Percentiles rank a stretch among this genome's conserved stretches.
Evolutionary conservation across 2,113 vertebrate species (phyloP).

Genomic region (Opisthocomus hoazin): DNA sequence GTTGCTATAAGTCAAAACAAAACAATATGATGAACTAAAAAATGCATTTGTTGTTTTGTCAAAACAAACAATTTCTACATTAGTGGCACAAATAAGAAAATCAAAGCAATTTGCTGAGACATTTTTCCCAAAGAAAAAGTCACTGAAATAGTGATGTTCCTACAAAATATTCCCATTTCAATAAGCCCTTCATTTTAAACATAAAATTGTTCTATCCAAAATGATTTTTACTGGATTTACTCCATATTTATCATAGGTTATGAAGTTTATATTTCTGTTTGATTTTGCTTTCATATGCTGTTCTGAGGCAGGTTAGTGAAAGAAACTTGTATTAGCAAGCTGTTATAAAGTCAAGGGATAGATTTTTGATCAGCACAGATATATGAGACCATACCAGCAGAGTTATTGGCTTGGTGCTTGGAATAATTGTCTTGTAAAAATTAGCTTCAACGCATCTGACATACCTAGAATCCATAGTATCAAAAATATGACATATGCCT

Average conservation of each 20-base stretch:
- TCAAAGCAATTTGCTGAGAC: slow-evolving; percentile 3
- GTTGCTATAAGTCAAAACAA: neutral
- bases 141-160: neutral
- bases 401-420: neutral
- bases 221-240: neutral
- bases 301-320: neutral
- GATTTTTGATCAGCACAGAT: neutral
- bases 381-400: neutral
- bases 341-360: neutral
- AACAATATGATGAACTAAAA: neutral
- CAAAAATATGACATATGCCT: neutral
- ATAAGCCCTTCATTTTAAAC: slow-evolving; percentile 8
- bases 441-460: neutral
- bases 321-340: neutral
- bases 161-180: neutral
- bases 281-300: neutral
- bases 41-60: neutral
- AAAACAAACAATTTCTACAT: slow-evolving; percentile 11
- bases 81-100: slow-evolving; percentile 21
- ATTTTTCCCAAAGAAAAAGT: neutral
- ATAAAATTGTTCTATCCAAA: neutral
- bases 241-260: neutral
- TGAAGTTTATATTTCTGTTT: neutral
- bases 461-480: neutral
- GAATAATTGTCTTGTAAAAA: neutral